Conservation (phyloP, 2,888 invertebrate genomes). For the Heliconius aoede region DNA sequence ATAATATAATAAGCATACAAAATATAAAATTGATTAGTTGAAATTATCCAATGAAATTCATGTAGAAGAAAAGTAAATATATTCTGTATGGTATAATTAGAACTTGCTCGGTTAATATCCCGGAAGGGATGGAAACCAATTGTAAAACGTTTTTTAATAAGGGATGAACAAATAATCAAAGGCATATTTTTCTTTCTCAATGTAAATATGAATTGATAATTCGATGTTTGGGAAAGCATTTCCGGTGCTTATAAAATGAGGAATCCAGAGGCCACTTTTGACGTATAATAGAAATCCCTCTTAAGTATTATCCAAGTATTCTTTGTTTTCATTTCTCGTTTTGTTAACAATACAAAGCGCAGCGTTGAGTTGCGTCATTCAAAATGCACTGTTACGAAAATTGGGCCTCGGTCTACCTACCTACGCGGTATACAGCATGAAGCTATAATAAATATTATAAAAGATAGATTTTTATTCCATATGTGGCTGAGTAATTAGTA, state of each 20-base stretch:
- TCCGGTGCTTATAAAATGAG: neutral
- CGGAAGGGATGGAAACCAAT: slow-evolving; percentile 32
- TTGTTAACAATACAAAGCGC: neutral
- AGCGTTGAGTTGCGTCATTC: neutral
- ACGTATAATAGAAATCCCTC: too few species aligned
- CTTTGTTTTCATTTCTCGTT: neutral
- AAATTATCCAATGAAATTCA: neutral
- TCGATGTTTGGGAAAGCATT: neutral
- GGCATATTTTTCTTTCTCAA: slow-evolving; percentile 17
- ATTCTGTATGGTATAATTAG: slow-evolving; percentile 22
- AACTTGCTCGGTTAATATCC: slow-evolving; percentile 20
- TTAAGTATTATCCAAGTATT: too few species aligned
- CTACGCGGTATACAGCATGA: too few species aligned
- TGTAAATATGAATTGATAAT: slow-evolving; percentile 19
- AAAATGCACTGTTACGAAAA: neutral
- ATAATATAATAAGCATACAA: neutral
- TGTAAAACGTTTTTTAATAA: slow-evolving; percentile 27
- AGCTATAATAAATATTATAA: too few species aligned
- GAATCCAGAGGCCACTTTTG: too few species aligned
- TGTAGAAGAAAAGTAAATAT: slow-evolving; percentile 14
- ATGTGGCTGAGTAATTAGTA: too few species aligned
- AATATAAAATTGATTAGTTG: neutral
- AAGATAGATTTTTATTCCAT: too few species aligned
- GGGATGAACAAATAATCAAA: slow-evolving; percentile 16
- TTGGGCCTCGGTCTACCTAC: too few species aligned